Evolutionary conservation across 2,888 invertebrate genomes (phyloP), one percentile per base, ranked within the genome.

Genomic region (Himalopsyche anomala): DNA sequence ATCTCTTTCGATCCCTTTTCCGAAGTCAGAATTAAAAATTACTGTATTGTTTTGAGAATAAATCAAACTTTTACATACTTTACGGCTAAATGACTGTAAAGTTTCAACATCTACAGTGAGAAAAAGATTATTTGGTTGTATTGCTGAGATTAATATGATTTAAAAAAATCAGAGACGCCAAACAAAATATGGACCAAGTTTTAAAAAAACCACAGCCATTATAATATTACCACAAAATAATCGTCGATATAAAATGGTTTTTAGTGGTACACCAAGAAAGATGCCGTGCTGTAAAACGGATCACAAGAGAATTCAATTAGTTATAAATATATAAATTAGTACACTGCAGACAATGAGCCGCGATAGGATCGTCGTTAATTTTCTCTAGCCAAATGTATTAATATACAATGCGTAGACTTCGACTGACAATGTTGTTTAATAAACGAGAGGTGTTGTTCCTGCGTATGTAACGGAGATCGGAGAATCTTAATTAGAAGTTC

Each of bases 371-470:
- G 62, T 62, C 62, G 62, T 62, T 19, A 62, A 19, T 62, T 62
- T 19, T 28, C 28, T 19, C 62, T 62, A 19, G 62, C 62, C 62
- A 62, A 62, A 28, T 62, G 62, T 62, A 62, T 62, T 62, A 19
- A 19, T 62, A 62, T 8, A 62, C 62, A 62, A 62, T 62, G 62
- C 19, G 62, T 62, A 62, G 28, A 62, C 19, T 62, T 62, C 62
- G 62, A 62, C 19, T 62, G 62, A 62, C 62, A 62, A 62, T 62
- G 62, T 62, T 62, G 62, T 62, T 62, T 11, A 62, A 62, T 62
- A 19, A 5, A 62, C 62, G 11, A 8, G 19, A 28, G 8, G 9
- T n/a, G 62, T 19, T 62, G 28, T 62, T 62, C 11, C 62, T 62
- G 62, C 28, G 28, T n/a, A 8, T 62, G 2, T 28, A 12, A 19